Conservation (phyloP, 2,797 vertebrate genomes). For the Poecilia velifera region DNA sequence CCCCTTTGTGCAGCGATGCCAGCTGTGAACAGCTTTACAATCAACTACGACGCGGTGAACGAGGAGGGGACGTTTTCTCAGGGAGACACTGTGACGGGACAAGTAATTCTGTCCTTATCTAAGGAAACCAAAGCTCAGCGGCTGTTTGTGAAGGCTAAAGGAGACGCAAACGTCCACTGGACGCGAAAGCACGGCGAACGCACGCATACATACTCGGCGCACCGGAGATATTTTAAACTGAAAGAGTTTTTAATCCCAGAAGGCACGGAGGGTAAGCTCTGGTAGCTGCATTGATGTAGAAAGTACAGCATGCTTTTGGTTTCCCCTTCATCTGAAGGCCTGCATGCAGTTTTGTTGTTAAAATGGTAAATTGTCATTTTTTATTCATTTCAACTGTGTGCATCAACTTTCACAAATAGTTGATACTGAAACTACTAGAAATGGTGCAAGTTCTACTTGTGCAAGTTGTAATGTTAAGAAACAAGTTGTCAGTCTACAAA, state of each 20-base stretch:
- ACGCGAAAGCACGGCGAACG: conserved; percentile 76
- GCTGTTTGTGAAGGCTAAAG: conserved; percentile 87
- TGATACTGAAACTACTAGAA: background rate
- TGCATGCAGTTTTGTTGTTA: background rate
- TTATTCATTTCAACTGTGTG: background rate
- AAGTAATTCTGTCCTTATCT: conserved; percentile 83
- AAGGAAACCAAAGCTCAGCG: conserved; percentile 85
- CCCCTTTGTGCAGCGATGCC: conserved; percentile 74
- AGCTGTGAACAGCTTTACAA: conserved; percentile 84
- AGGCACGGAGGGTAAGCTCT: conserved; percentile 78
- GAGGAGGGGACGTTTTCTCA: conserved; percentile 85
- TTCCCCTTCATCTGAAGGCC: background rate
- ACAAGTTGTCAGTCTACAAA: background rate
- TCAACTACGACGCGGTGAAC: conserved; percentile 88
- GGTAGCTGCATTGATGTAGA: background rate
- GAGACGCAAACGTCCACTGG: conserved; percentile 90
- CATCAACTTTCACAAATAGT: background rate
- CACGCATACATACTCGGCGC: conserved; percentile 79
- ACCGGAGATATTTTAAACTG: conserved; percentile 89
- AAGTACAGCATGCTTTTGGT: background rate
- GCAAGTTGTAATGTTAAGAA: background rate
- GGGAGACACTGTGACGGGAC: conserved; percentile 88
- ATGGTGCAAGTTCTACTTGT: background rate
- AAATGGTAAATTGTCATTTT: background rate
- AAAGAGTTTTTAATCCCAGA: conserved; percentile 88